Base-by-base conservation (phyloP, 2,888 invertebrate species). In the Lissonota sp. region DNA sequence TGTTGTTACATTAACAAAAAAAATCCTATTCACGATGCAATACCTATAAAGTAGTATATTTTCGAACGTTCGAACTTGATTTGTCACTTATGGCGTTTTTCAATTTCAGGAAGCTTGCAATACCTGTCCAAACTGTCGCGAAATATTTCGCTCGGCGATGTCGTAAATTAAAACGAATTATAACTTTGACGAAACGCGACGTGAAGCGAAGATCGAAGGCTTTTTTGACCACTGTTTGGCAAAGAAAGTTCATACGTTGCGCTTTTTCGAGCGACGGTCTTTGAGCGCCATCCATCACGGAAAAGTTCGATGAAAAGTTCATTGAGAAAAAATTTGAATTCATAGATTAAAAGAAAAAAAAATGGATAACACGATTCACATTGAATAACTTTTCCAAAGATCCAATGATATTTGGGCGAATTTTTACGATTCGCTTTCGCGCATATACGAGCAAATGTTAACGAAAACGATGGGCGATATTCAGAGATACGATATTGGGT, bases 41-140 rank as follows among this genome's bases (percentile, higher is more conserved):
- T 26, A 26, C 26, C 1, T 26, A 26, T 26, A 3, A 26, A 26
- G 26, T 26, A 26, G 26, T 26, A 26, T 26, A 26, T 26, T 3
- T 26, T 26, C 26, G 26, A 26, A 26, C 26, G 26, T 1, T 26
- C 26, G 26, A 26, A 26, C 26, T 51, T 40, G 4, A 69, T 46
- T 49, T 26, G 4, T 63, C 8, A 8, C 44, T n/a, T 51, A 6
- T 80, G 60, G 49, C 7, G 10, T 67, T 70, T 66, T 62, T 64
- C 14, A 63, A 6, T 72, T 79, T 5, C 83, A 86, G 86, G 77
- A 79, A 12, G 51, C 83, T 12, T 79, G 83, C n/a, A 73, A 84
- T 26, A 62, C 46, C 4, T 87, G 87, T 60, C 87, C 87, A 6
- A 84, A 81, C 44, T 87, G 87, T 71, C 83, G 86, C 12, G 70